Evolutionary conservation across 2,888 invertebrate genomes (phyloP), one percentile per base, ranked within the genome.

Genomic region (Sisyra nigra): DNA sequence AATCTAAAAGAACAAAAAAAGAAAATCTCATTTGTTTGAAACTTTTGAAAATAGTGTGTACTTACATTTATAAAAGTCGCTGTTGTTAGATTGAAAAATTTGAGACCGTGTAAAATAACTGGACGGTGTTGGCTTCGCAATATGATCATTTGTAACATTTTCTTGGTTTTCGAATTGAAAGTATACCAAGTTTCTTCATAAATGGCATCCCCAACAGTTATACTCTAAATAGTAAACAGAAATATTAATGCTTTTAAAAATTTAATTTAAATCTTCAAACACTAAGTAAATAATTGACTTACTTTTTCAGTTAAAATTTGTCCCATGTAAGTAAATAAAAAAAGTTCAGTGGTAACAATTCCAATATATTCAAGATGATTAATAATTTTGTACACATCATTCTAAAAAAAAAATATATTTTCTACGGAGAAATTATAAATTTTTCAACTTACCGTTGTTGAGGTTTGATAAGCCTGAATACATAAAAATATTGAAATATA

Each of bases 401-500:
- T 34, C 15, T 15, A 4, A 34, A 34, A 14, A 34, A 8, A 14
- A 11, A 11, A n/a, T 34, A 8, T 11, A 7, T 24, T 24, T 5
- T 5, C 5, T 3, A 24, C 7, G 7, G 24, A 3, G 24, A 24
- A 24, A 24, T 3, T 7, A 5, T 24, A 11, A 8, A 18, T 14
- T 15, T 14, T n/a, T 4, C 5, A 13, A 3, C 9, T 33, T 33
- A 40, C 40, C 24, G 29, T 13, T 1, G 40, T 24, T 2, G 40
- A 13, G 4, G 54, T 53, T 2, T 56, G 55, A 45, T 60, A 62
- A 4, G 58, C 54, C 29, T 59, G 52, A 30, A 60, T 51, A 40
- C 62, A 62, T 44, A 57, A 51, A 3, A 60, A 51, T n/a, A 58
- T 51, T 1, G 56, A 57, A 0, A 57, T 54, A 41, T 59, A 54